Conservation (phyloP, 35 echinoderm and acorn worm genomes). For the Ophioderma brevispina region DNA sequence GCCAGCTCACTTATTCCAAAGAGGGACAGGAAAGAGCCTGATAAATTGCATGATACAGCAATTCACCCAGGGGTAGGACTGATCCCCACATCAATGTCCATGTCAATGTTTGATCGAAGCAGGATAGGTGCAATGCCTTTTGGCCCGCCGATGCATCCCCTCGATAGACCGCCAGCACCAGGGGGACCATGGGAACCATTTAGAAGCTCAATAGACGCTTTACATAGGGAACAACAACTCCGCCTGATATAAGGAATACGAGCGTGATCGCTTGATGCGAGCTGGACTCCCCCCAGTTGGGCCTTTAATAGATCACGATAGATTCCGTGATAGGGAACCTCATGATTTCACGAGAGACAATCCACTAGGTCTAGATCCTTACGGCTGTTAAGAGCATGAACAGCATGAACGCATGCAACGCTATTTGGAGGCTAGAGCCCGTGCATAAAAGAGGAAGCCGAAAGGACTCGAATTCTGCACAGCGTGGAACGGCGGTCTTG, state of each 20-base stretch:
- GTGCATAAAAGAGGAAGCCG: constrained; percentile 66
- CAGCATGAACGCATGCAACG: constrained; percentile 77
- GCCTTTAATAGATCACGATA: constrained; percentile 76
- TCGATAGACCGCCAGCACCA: constrained; percentile 56
- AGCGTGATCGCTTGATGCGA: constrained; percentile 81
- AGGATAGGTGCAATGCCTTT: constrained; percentile 49
- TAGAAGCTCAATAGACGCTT: constrained; percentile 43
- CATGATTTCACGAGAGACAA: constrained; percentile 90
- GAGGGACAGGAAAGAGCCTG: constrained; percentile 49
- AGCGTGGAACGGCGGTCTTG: constrained; percentile 26
- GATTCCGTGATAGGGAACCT: constrained; percentile 79
- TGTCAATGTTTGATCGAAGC: constrained; percentile 72
- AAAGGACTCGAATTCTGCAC: constrained; percentile 66
- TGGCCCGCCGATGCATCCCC: constrained; percentile 40
- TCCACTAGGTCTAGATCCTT: constrained; percentile 61
- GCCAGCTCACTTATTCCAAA: constrained; percentile 46
- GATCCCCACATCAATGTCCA: constrained; percentile 32
- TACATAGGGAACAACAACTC: constrained; percentile 40
- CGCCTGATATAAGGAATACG: constrained; percentile 57
- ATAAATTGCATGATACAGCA: constrained; percentile 48
- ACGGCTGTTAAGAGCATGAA: constrained; percentile 48
- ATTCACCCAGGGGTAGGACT: constrained; percentile 16
- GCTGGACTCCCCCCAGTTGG: constrained; percentile 76
- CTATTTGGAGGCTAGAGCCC: constrained; percentile 80
- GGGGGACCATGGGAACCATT: constrained; percentile 70